Percentiles rank a stretch among this genome's conserved stretches.
These are phyloP conservation scores for Mactromeris polynyma DNA, from an alignment of 2,888 invertebrate species.

Conservation along the genomic window DNA sequence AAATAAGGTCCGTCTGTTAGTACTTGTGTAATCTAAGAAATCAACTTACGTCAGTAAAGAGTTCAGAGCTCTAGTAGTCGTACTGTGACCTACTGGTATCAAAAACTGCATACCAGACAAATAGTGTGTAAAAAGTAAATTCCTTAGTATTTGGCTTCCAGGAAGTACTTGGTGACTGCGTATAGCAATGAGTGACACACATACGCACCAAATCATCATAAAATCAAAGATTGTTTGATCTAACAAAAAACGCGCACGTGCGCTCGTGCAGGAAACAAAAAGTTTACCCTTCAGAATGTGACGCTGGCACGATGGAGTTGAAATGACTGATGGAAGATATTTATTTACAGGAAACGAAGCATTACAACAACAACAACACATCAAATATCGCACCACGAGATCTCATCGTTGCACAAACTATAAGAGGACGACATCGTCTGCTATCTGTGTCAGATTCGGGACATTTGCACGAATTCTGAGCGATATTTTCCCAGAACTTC, in stretches of 20 bases:
- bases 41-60: too few relatives aligned
- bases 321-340: neutral
- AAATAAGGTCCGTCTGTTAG: too few relatives aligned
- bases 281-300: neutral
- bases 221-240: neutral
- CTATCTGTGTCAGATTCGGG: neutral
- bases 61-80: too few relatives aligned
- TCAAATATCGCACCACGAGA: neutral
- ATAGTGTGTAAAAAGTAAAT: too few relatives aligned
- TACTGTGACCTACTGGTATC: too few relatives aligned
- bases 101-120: too few relatives aligned
- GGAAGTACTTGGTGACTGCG: neutral
- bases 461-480: neutral
- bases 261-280: neutral
- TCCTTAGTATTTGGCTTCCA: neutral
- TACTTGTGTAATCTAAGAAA: too few relatives aligned
- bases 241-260: conserved; percentile 3
- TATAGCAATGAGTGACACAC: neutral
- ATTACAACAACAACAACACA: neutral
- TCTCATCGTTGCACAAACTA: neutral
- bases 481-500: neutral
- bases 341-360: neutral
- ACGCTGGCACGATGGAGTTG: neutral
- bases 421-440: neutral
- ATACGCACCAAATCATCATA: neutral